phyloP scores from a whole-genome alignment of 2,888 invertebrate genomes.

The Trimorus sp. region DNA sequence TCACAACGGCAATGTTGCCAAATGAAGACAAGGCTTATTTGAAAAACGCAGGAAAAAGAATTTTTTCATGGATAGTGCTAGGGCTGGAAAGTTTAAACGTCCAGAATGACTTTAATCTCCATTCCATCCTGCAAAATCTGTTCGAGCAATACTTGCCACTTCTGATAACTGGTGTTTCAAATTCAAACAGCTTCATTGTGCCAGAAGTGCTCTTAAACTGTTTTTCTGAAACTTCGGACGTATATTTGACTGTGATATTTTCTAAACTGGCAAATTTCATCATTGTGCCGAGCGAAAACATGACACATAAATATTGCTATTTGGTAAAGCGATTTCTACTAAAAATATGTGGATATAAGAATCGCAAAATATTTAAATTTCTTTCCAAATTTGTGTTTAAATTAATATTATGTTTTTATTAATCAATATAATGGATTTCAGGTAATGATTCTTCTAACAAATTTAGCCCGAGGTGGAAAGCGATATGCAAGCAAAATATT shows the following conservation, averaged over 20 bases:
- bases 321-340: constrained; percentile 70
- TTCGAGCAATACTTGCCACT: constrained; percentile 77
- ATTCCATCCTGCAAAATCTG: constrained; percentile 74
- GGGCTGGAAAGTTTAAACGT: constrained; percentile 76
- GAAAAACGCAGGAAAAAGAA: constrained; percentile 72
- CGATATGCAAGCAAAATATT: constrained; percentile 68
- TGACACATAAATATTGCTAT: constrained; percentile 76
- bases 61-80: constrained; percentile 78
- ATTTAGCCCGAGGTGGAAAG: constrained; percentile 71
- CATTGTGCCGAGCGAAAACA: constrained; percentile 71
- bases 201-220: constrained; percentile 74
- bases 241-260: constrained; percentile 72
- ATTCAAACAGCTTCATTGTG: constrained; percentile 70
- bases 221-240: constrained; percentile 73
- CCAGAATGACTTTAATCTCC: constrained; percentile 74
- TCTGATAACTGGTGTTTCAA: constrained; percentile 71
- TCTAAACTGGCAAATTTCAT: constrained; percentile 75
- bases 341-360: too few relatives aligned
- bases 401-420: too few relatives aligned
- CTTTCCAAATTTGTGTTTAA: too few relatives aligned
- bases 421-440: constrained; percentile 54
- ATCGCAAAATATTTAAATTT: too few relatives aligned
- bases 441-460: constrained; percentile 76
- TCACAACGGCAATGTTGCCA: constrained; percentile 75
- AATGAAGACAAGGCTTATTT: constrained; percentile 72